These are phyloP conservation scores for Taenioides sp. DNA, from an alignment of 2,797 vertebrate species.

Conservation along the genomic window DNA sequence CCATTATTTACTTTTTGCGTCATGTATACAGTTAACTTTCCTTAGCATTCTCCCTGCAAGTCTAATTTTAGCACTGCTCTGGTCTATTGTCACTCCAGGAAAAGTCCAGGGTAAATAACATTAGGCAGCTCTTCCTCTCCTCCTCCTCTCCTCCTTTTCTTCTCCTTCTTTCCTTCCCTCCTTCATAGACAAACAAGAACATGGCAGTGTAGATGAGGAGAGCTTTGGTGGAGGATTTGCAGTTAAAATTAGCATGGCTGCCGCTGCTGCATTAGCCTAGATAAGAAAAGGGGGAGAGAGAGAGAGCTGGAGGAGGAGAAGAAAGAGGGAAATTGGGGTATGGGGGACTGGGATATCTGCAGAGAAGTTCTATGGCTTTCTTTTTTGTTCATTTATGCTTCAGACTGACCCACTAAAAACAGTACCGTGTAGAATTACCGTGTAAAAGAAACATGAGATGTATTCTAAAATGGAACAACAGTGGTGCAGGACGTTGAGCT, in stretches of 20 bases:
- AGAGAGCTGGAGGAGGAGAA: no score
- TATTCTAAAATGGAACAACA: not conserved
- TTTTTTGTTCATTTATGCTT: slow-evolving; percentile 33
- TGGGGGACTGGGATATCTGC: slow-evolving; percentile 35
- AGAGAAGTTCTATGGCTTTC: slow-evolving; percentile 40
- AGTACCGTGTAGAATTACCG: not conserved
- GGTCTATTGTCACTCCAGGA: slow-evolving; percentile 59
- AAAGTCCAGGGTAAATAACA: slow-evolving; percentile 46
- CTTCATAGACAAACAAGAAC: slow-evolving; percentile 51
- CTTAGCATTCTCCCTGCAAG: slow-evolving; percentile 24
- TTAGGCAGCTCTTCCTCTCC: slow-evolving; percentile 25
- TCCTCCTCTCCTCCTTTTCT: slow-evolving; percentile 1
- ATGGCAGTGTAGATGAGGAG: slow-evolving; percentile 43
- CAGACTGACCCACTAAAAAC: not conserved
- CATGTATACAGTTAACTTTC: slow-evolving; percentile 10
- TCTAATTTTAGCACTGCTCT: slow-evolving; percentile 34
- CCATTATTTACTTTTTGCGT: not conserved
- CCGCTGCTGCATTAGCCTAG: slow-evolving; percentile 76
- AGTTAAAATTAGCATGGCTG: slow-evolving; percentile 75
- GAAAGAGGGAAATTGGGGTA: slow-evolving; percentile 49
- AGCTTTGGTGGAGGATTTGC: slow-evolving; percentile 72
- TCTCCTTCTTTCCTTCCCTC: slow-evolving; percentile 13
- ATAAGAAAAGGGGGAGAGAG: slow-evolving; percentile 53
- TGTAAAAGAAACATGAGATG: not conserved
- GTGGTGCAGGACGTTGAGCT: not conserved